Conservation (phyloP, 2,113 vertebrate genomes). For the Syngnathoides biaculeatus region DNA sequence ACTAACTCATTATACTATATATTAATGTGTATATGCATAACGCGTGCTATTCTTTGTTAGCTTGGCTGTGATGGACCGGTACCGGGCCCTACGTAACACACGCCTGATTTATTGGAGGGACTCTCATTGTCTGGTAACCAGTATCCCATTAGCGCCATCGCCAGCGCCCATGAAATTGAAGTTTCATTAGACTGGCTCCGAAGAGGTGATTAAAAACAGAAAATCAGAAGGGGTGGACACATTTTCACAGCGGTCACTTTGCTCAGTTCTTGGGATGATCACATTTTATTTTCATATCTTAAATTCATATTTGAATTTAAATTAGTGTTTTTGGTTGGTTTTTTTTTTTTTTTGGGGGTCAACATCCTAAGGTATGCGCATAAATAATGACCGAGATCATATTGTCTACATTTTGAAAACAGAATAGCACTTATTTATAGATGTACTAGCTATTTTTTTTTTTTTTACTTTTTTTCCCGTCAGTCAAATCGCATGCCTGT, state of each 20-base stretch:
- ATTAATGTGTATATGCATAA: neutral
- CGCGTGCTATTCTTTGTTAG: neutral
- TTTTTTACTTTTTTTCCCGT: too few species aligned
- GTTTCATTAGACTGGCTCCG: slow-evolving; percentile 55
- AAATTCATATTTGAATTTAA: too few species aligned
- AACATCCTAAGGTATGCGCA: too few species aligned
- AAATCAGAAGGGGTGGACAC: slow-evolving; percentile 31
- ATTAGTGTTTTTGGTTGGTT: slow-evolving; percentile 1
- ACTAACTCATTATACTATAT: slow-evolving; percentile 1
- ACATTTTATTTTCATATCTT: too few species aligned
- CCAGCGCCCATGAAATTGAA: slow-evolving; percentile 60
- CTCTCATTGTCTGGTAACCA: slow-evolving; percentile 52
- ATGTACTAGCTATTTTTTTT: too few species aligned
- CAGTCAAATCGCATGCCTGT: too few species aligned
- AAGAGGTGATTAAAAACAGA: slow-evolving; percentile 28
- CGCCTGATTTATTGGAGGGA: slow-evolving; percentile 29
- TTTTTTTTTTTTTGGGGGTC: neutral
- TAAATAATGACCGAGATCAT: too few species aligned
- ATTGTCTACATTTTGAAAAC: too few species aligned
- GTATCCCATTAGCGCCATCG: slow-evolving; percentile 46
- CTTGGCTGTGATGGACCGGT: neutral
- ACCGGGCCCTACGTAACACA: neutral
- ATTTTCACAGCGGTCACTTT: slow-evolving; percentile 31
- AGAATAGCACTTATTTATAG: too few species aligned
- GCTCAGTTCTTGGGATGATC: neutral